Conservation (phyloP, 2,888 invertebrate genomes). For the Meandrusa payeni region DNA sequence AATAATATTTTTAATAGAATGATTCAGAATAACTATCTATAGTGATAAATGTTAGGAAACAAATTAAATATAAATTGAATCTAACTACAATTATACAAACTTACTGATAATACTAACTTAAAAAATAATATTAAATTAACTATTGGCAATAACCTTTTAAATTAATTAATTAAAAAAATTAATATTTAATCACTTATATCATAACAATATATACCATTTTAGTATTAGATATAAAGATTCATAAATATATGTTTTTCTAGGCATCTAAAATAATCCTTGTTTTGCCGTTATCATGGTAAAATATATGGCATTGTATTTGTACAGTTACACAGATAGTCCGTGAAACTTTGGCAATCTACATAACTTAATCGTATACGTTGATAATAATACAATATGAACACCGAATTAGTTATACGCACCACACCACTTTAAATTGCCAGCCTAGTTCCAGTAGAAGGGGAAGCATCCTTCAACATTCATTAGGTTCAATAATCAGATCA, state of each 20-base stretch:
- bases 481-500: conserved; percentile 63
- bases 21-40: too few species aligned
- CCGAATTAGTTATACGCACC: conserved; percentile 47
- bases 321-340: conserved; percentile 23
- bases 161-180: too few species aligned
- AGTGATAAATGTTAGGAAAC: too few species aligned
- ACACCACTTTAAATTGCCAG: conserved; percentile 39
- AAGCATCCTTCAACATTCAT: conserved; percentile 46
- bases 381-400: conserved; percentile 43
- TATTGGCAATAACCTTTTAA: too few species aligned
- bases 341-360: conserved; percentile 38
- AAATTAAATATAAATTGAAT: too few species aligned
- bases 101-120: too few species aligned
- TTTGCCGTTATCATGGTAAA: conserved; percentile 20
- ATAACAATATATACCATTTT: too few species aligned
- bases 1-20: too few species aligned
- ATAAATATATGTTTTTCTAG: conserved; percentile 10
- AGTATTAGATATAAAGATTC: too few species aligned
- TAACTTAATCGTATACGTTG: conserved; percentile 46
- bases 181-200: too few species aligned
- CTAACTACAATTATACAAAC: too few species aligned
- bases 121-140: too few species aligned
- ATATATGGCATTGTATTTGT: conserved; percentile 21
- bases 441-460: conserved; percentile 34
- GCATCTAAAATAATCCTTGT: conserved; percentile 22